phyloP scores from a whole-genome alignment of 1,140 invertebrate species.

The Campoletis sonorensis region DNA sequence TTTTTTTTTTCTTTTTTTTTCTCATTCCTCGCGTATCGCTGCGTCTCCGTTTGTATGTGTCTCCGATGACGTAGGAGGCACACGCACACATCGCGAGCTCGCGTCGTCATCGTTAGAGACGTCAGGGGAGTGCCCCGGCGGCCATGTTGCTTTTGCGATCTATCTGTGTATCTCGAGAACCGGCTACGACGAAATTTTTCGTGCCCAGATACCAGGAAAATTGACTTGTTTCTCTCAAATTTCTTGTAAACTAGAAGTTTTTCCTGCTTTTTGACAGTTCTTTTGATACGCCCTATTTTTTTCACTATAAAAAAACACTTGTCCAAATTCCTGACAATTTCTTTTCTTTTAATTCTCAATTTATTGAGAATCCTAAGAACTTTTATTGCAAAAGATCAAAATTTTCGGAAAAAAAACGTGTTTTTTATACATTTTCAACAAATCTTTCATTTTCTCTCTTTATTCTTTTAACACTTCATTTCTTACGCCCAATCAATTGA shows the following conservation, averaged over 20 bases:
- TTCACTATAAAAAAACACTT: too few species aligned
- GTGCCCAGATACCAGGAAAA: not conserved
- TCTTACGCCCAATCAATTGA: too few species aligned
- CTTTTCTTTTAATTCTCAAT: too few species aligned
- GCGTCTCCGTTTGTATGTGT: not conserved
- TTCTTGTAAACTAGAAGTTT: not conserved
- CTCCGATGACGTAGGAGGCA: constrained; percentile 26
- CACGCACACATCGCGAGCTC: constrained; percentile 17
- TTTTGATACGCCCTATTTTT: too few species aligned
- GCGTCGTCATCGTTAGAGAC: constrained; percentile 31
- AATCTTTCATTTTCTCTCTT: too few species aligned
- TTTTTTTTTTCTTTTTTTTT: not conserved
- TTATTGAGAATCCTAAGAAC: too few species aligned
- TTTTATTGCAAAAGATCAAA: too few species aligned
- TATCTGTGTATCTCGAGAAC: constrained; percentile 31
- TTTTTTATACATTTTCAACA: too few species aligned
- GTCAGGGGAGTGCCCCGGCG: constrained; percentile 33
- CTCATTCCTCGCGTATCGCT: not conserved
- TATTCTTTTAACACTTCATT: too few species aligned
- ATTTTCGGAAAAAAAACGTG: too few species aligned
- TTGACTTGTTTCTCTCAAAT: not conserved
- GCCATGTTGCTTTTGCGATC: constrained; percentile 32
- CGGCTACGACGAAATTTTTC: constrained; percentile 47
- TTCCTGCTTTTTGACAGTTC: not conserved
- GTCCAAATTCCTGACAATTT: too few species aligned